Conservation (phyloP, 1,140 invertebrate genomes). For the Hypsibius dujardini region DNA sequence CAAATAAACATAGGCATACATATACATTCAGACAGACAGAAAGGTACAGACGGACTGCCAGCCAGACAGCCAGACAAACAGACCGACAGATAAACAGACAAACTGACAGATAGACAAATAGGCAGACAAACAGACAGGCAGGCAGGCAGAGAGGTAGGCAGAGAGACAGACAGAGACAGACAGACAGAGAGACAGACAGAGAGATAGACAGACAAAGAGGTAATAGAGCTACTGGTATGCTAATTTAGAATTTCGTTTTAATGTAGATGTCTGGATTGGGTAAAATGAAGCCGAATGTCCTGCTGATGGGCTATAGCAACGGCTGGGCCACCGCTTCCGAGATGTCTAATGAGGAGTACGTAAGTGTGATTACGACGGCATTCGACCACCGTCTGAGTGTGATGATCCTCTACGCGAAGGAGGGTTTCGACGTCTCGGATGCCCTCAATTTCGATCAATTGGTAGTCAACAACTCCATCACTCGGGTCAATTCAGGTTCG, state of each 20-base stretch:
- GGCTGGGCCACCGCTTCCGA: conserved; percentile 31
- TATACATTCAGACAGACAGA: too few relatives aligned
- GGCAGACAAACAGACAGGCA: too few relatives aligned
- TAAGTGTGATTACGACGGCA: conserved; percentile 25
- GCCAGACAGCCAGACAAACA: too few relatives aligned
- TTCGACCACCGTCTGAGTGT: not conserved
- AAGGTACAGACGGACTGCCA: too few relatives aligned
- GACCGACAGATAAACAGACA: too few relatives aligned
- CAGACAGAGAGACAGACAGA: too few relatives aligned
- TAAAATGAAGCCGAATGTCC: conserved; percentile 69
- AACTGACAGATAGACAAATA: too few relatives aligned
- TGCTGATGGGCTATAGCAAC: conserved; percentile 48
- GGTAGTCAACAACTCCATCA: not conserved
- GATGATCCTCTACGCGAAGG: not conserved
- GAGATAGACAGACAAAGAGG: too few relatives aligned
- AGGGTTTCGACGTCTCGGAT: conserved; percentile 4
- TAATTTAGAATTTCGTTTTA: not conserved
- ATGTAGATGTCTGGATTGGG: conserved; percentile 59
- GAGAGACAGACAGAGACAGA: too few relatives aligned
- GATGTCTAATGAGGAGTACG: conserved; percentile 34
- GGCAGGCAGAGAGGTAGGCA: too few relatives aligned
- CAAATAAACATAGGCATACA: too few relatives aligned
- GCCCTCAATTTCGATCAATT: not conserved
- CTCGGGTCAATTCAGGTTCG: not conserved
- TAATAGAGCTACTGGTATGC: too few relatives aligned